Base-by-base conservation (phyloP, 1,140 invertebrate genomes). In the Micrasema longulum region DNA sequence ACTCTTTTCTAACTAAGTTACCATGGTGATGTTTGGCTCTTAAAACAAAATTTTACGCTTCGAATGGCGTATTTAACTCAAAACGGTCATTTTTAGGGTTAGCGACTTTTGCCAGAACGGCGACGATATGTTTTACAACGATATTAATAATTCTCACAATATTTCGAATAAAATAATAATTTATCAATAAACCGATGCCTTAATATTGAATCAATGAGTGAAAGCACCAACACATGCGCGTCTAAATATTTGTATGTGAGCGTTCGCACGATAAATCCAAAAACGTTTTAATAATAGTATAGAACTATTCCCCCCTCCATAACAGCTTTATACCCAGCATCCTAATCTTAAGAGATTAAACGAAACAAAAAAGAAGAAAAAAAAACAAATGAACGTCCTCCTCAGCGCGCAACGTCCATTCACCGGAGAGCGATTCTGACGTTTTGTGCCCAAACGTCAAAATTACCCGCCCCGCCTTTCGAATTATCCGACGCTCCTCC, bases 391-490 rank as follows among this genome's bases (percentile, higher is more conserved):
- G 60, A 35, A 45, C 38, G 41, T 47, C 60, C 60, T 63, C 60
- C 22, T 7, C 1, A 26, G 12, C n/a, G 18, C 20, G 43, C 60
- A 45, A 23, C 60, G 60, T 22, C 60, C 60, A 63, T 31, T 63
- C 18, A 38, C 43, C 38, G 38, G 22, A 47, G 60, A 63, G 60
- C 16, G 22, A 63, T 63, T 31, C 38, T 63, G 60, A 63, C 43
- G 60, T 63, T 63, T 63, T 16, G 22, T 47, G 38, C 38, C 38
- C 38, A 26, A 45, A 47, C 41, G 60, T 63, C 60, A 47, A 63
- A 63, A 47, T 63, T 63, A 31, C 38, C 41, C 41, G 60, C 20
- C 11, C 60, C 60, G 60, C 60, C 60, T 22, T 11, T 45, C 38
- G 14, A 26, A 63, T 63, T 47, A 63, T 6, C 11, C 6, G 10